Conservation (phyloP, 1,140 invertebrate genomes). For the Cydia amplana region DNA sequence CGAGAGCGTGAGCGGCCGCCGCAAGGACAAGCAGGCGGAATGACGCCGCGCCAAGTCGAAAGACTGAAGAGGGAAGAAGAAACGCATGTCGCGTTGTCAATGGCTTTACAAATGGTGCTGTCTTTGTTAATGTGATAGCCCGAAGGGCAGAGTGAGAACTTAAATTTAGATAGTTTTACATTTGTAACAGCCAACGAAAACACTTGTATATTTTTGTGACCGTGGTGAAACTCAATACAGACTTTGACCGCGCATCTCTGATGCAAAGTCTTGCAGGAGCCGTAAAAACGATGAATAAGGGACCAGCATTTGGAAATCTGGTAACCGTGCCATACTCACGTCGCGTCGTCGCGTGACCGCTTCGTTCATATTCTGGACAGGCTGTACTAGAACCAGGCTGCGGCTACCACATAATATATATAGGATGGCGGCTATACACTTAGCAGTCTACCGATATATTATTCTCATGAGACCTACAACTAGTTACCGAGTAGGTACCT, state of each 20-base stretch:
- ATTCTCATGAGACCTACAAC: too few species aligned
- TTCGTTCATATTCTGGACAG: neutral
- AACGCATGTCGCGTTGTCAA: conserved; percentile 35
- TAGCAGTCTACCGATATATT: too few species aligned
- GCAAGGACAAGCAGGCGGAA: conserved; percentile 37
- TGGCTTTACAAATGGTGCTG: conserved; percentile 48
- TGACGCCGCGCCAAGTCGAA: conserved; percentile 31
- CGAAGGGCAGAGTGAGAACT: conserved; percentile 30
- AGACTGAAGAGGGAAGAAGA: conserved; percentile 33
- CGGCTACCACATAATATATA: neutral
- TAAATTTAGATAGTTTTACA: conserved; percentile 28
- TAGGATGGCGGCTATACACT: too few species aligned
- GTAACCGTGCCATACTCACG: neutral
- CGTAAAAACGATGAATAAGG: neutral
- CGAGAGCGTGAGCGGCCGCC: conserved; percentile 33
- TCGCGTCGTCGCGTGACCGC: neutral
- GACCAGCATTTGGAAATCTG: neutral
- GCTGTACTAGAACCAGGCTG: neutral
- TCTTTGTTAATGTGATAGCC: conserved; percentile 37
- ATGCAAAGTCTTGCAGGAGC: neutral
- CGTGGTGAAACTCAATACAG: neutral
- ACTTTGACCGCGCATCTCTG: neutral
- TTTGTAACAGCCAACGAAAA: conserved; percentile 28
- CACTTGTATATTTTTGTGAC: conserved; percentile 13
- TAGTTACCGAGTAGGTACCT: too few species aligned